Evolutionary conservation across 2,888 invertebrate species (phyloP), one percentile per base, ranked within the genome.

Genomic region (Apantesis nais): DNA sequence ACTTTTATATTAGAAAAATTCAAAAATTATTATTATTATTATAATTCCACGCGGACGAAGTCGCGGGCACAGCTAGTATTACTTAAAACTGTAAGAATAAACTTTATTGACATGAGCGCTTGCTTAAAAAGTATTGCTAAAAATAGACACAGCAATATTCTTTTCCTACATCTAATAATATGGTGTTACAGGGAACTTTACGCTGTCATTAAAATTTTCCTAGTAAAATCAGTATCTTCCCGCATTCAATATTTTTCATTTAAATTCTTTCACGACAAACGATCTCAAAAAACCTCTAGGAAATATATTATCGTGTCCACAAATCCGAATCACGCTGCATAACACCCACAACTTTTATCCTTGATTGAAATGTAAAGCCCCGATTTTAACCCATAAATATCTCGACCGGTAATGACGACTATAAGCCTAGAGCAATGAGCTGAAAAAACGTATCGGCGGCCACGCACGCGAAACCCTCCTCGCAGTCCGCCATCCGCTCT

Each of bases 381-480:
- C 86, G 84, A 82, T 89, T 87, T 87, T 77, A 80, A 80, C 79
- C 86, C 90, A 92, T 91, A 92, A 92, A 93, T 92, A 92, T 90
- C 89, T 84, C 83, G 85, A 82, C 81, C 91, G 90, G 91, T 92
- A 93, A 94, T 91, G 93, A 91, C 88, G 88, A 81, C 90, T 85
- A 92, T 93, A 92, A 92, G 90, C 89, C 88, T 83, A 80, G 79
- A 87, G 92, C 92, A 92, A 93, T 93, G 93, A 91, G 88, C 88
- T 87, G 92, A 88, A 90, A 91, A 93, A 92, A 88, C 89, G 87
- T 88, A 89, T 89, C 83, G 88, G 76, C 84, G 85, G 83, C 87
- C 84, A 88, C 88, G 87, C 87, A 86, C 86, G 85, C 88, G 83
- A 83, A 84, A 83, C 71, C 74, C 77, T 69, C 68, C 63, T 44